Base-by-base conservation (phyloP, 2,888 invertebrate genomes). In the Chloromyia formosa region DNA sequence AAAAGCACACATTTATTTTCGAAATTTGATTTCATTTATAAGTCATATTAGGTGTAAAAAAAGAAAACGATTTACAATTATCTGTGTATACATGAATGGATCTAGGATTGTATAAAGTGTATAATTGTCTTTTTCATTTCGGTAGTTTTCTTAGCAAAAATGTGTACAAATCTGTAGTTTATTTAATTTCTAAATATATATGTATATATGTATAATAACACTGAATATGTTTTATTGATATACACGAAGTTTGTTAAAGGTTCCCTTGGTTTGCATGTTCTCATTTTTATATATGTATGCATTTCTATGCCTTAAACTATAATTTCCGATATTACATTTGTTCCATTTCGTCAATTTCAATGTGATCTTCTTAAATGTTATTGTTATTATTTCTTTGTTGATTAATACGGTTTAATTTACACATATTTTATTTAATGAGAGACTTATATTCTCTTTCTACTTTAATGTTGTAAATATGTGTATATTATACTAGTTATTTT, bases 141-240 rank as follows among this genome's bases (percentile, higher is more conserved):
- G 27, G 27, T 2, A 35, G 2, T 35, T 35, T 4, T 35, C 7
- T 35, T 35, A 35, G 27, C 2, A 35, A 35, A 35, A 35, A 35
- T 35, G 27, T 35, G 27, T 35, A 35, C 27, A 35, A 35, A 35
- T 35, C 7, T 35, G 27, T 35, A 35, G 27, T 35, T 2, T 35
- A 35, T 35, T 35, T 35, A 35, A 35, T 4, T 35, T 35, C 27
- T 35, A 35, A 35, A 7, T 35, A 35, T 16, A 56, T 18, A 18
- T 10, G 10, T 16, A 56, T 56, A 10, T 62, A 40, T n/a, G 4
- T 49, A n/a, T 40, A 14, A 35, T n/a, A 62, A 40, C 62, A 27
- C 16, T 62, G 62, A 62, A 62, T 62, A 62, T 62, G 62, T 62
- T 12, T 62, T 62, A 60, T 16, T 62, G 62, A 62, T 62, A 62